A percentile compares a stretch with the other conserved stretches of the same genome.
Conservation (phyloP, 2,888 invertebrate species). For the Drosophila meridiana region DNA sequence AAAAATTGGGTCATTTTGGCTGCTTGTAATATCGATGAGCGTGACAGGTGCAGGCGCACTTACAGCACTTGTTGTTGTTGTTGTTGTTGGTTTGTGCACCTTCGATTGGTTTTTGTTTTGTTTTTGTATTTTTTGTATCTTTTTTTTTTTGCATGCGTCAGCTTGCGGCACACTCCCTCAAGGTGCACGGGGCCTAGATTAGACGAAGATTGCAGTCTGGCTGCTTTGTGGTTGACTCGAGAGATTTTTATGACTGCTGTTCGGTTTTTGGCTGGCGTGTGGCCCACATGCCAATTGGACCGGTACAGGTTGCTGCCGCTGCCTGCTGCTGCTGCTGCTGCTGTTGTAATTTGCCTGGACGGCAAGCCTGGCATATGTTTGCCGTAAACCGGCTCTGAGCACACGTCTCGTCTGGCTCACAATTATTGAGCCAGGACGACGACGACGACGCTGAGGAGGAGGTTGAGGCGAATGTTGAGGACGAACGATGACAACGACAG, state of each 20-base stretch:
- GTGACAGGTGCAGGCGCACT: constrained; percentile 74
- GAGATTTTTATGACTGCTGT: constrained; percentile 71
- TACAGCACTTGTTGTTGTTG: constrained; percentile 51
- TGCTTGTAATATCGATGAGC: constrained; percentile 73
- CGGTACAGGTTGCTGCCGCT: constrained; percentile 21
- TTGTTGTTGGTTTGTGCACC: constrained; percentile 39
- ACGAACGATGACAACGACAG: constrained; percentile 63
- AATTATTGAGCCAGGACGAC: constrained; percentile 73
- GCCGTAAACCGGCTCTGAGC: constrained; percentile 75
- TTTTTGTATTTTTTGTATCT: not conserved
- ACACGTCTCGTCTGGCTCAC: constrained; percentile 75
- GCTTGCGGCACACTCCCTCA: constrained; percentile 73
- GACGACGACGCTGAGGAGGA: constrained; percentile 52
- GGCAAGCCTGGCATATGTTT: constrained; percentile 70
- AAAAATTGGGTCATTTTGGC: constrained; percentile 67
- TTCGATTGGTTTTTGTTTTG: constrained; percentile 31
- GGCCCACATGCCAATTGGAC: constrained; percentile 73
- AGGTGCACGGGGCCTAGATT: constrained; percentile 66
- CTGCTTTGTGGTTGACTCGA: constrained; percentile 65
- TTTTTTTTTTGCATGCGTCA: constrained; percentile 56
- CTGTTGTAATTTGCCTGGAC: constrained; percentile 67
- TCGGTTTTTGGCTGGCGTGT: constrained; percentile 67
- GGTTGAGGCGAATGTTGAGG: constrained; percentile 41
- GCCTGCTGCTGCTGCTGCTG: constrained; percentile 21
- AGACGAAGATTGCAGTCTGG: constrained; percentile 60